phyloP scores from a whole-genome alignment of 2,113 vertebrate genomes.

The Strigops habroptila region DNA sequence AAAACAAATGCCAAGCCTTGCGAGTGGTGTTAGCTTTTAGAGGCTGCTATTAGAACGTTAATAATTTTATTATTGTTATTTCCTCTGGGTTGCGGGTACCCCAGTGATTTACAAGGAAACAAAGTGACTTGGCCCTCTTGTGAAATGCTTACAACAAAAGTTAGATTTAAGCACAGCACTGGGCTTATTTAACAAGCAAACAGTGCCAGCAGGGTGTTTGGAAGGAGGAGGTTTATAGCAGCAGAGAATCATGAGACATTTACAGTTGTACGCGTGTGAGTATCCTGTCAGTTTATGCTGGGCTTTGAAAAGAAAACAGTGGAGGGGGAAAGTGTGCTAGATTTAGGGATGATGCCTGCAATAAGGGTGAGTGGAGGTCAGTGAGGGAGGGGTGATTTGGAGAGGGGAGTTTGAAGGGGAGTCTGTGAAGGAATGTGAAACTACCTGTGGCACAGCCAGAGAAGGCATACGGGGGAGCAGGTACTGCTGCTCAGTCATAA shows the following conservation, averaged over 20 bases:
- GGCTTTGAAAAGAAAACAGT: neutral
- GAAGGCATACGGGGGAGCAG: neutral
- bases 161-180: constrained; percentile 50
- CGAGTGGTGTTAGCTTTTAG: neutral
- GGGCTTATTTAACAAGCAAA: constrained; percentile 62
- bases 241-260: constrained; percentile 2
- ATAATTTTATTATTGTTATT: constrained; percentile 52
- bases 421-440: neutral
- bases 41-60: constrained; percentile 35
- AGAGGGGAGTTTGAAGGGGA: neutral
- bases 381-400: neutral
- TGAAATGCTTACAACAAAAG: constrained; percentile 28
- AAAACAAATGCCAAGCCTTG: constrained; percentile 45
- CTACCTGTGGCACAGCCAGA: neutral
- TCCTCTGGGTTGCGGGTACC: neutral
- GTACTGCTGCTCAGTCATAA: constrained; percentile 30
- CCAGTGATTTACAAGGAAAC: constrained; percentile 33
- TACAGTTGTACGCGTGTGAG: neutral
- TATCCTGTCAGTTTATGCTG: neutral
- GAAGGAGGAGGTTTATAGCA: constrained; percentile 44
- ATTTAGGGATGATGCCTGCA: neutral
- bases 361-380: neutral
- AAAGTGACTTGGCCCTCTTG: constrained; percentile 10
- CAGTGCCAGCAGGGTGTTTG: constrained; percentile 42
- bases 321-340: neutral